Conservation (phyloP, 2,888 invertebrate genomes). For the Drosophila cracens region DNA sequence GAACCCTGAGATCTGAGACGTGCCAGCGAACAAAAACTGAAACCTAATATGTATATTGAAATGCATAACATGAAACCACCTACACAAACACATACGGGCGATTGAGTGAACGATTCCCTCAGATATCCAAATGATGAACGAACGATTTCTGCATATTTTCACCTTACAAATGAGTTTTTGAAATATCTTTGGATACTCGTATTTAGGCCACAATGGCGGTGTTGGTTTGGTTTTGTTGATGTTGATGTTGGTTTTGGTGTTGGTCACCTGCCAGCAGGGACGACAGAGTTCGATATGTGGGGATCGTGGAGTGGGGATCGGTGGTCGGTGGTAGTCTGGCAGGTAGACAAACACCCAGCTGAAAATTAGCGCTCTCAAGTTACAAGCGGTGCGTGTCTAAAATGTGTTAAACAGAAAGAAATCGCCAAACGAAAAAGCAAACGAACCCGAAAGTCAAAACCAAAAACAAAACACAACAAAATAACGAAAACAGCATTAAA, state of each 20-base stretch:
- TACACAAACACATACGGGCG: constrained; percentile 24
- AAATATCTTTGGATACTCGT: constrained; percentile 40
- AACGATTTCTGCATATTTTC: constrained; percentile 66
- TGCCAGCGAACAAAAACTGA: constrained; percentile 20
- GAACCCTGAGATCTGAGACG: constrained; percentile 41
- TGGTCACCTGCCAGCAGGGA: background rate
- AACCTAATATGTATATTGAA: constrained; percentile 44
- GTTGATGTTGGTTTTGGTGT: background rate
- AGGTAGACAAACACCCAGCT: background rate
- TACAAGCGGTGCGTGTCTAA: constrained; percentile 49
- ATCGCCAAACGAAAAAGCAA: constrained; percentile 53
- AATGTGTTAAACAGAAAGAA: constrained; percentile 72
- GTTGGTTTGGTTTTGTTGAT: background rate
- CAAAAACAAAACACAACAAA: constrained; percentile 25
- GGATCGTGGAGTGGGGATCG: background rate
- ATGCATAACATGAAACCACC: constrained; percentile 55
- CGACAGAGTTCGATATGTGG: constrained; percentile 7
- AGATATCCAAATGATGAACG: constrained; percentile 2
- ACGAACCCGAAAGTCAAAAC: constrained; percentile 24
- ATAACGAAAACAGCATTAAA: constrained; percentile 9
- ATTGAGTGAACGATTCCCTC: background rate
- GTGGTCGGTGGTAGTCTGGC: background rate
- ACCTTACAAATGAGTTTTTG: constrained; percentile 33
- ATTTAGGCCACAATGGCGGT: constrained; percentile 44
- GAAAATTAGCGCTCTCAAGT: constrained; percentile 44